phyloP scores from a whole-genome alignment of 2,888 invertebrate genomes.

The Ommatoiulus sabulosus region DNA sequence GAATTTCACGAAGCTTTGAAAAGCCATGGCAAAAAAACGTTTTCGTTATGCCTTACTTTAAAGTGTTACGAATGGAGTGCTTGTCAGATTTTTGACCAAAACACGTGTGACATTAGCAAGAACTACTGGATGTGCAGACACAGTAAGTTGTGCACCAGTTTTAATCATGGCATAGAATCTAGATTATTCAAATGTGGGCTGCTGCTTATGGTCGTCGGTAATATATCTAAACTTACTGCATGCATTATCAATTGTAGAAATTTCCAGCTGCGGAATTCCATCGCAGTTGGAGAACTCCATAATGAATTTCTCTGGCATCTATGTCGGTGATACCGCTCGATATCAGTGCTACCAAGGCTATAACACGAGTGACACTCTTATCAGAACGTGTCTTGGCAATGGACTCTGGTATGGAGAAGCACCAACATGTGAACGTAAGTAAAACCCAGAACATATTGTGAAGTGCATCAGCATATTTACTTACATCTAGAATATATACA shows the following conservation, averaged over 20 bases:
- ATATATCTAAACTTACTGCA: too few species aligned
- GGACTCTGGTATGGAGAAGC: background rate
- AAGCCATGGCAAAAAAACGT: too few species aligned
- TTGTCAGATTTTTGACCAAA: too few species aligned
- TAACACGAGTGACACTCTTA: background rate
- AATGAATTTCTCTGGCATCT: background rate
- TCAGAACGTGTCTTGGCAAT: background rate
- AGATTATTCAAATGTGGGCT: too few species aligned
- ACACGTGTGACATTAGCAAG: background rate
- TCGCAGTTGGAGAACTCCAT: background rate
- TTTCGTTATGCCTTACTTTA: too few species aligned
- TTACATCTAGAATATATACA: too few species aligned
- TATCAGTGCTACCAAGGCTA: background rate
- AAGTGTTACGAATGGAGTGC: too few species aligned
- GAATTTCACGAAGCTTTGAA: too few species aligned
- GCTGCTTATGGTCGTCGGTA: too few species aligned
- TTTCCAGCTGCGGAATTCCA: background rate
- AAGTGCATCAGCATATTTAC: too few species aligned
- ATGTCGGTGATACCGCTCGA: background rate
- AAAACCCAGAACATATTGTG: background rate
- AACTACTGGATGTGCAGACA: constrained; percentile 3
- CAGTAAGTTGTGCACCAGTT: background rate
- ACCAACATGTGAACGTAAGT: background rate
- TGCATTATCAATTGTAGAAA: background rate
- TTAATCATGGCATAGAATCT: too few species aligned